Conservation (phyloP, 2,888 invertebrate species). For the Trilocha varians region DNA sequence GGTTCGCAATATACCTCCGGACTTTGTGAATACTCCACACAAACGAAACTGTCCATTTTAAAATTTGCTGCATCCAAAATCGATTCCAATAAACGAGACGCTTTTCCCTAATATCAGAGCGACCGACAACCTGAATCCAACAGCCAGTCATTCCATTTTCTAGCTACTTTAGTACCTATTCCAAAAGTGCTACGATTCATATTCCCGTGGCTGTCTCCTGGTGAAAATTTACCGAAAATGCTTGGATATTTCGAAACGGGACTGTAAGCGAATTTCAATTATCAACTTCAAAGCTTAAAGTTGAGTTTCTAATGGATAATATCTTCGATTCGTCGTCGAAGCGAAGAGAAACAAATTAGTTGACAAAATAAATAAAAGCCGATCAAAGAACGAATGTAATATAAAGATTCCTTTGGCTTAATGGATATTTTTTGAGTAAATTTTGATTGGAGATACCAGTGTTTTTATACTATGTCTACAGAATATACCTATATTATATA, state of each 20-base stretch:
- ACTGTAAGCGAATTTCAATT: neutral
- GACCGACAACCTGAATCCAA: slow-evolving; percentile 14
- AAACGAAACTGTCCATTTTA: neutral
- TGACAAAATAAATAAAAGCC: neutral
- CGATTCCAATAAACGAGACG: slow-evolving; percentile 13
- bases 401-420: too few species aligned
- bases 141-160: slow-evolving; percentile 7
- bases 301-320: neutral
- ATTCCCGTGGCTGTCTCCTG: neutral
- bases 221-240: neutral
- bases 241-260: neutral
- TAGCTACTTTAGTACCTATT: neutral
- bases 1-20: too few species aligned
- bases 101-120: slow-evolving; percentile 9
- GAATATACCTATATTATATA: too few species aligned
- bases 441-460: too few species aligned
- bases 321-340: neutral
- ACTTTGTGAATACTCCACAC: too few species aligned
- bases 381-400: neutral
- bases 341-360: neutral
- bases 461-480: too few species aligned
- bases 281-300: neutral
- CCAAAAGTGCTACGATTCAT: neutral
- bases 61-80: slow-evolving; percentile 8
- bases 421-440: too few species aligned